Percentiles rank a stretch among this genome's conserved stretches.
Conservation (phyloP, 2,797 vertebrate species). For the Phoebastria nigripes region DNA sequence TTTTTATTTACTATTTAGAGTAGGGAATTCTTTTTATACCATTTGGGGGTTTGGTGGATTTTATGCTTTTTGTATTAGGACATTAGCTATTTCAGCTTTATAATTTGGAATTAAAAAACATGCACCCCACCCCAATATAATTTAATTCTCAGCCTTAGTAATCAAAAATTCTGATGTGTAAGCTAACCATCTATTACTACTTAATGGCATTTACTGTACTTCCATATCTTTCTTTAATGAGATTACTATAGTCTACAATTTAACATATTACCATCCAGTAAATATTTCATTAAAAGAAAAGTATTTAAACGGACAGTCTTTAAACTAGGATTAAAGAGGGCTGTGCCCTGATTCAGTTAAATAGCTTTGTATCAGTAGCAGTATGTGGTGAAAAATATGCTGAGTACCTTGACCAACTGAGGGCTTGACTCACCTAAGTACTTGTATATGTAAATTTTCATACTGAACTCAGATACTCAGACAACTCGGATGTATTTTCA, state of each 20-base stretch:
- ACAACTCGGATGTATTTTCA: not conserved
- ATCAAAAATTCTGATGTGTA: constrained; percentile 9
- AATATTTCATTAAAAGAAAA: constrained; percentile 48
- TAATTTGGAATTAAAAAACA: not conserved
- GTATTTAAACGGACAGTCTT: constrained; percentile 23
- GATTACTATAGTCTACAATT: constrained; percentile 47
- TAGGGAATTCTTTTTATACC: not conserved
- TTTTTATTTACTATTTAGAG: not conserved
- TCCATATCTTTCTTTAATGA: constrained; percentile 53
- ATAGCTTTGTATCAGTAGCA: not conserved
- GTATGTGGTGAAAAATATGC: not conserved
- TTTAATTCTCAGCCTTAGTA: not conserved
- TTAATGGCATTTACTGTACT: constrained; percentile 16
- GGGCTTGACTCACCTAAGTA: not conserved
- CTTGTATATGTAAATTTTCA: not conserved
- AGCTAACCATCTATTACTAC: constrained; percentile 11
- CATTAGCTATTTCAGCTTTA: not conserved
- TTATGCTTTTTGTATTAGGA: not conserved
- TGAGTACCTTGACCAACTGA: not conserved
- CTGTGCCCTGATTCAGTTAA: not conserved
- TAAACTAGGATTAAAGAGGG: constrained; percentile 21
- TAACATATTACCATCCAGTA: constrained; percentile 33
- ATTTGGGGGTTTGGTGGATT: not conserved
- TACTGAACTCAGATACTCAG: not conserved
- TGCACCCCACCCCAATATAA: not conserved